These are phyloP conservation scores for Heteronetta atricapilla DNA, from an alignment of 2,113 vertebrate species.

Conservation along the genomic window DNA sequence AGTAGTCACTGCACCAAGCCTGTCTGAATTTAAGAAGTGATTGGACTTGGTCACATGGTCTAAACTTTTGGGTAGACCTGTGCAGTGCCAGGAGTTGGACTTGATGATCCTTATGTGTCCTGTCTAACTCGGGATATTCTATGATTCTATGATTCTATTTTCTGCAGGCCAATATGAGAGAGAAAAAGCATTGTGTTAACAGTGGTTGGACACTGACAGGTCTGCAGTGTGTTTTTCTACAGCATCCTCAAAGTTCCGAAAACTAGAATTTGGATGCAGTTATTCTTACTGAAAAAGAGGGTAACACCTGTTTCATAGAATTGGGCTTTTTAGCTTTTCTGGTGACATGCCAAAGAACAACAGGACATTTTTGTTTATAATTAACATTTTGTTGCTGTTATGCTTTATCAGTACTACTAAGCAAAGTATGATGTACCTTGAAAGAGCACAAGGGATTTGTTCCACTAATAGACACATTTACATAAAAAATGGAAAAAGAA, in stretches of 20 bases:
- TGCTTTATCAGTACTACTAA: not conserved
- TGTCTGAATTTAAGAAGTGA: too few species aligned
- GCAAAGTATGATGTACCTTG: not conserved
- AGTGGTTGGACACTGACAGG: not conserved
- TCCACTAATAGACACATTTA: not conserved
- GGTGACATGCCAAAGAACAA: not conserved
- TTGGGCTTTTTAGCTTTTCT: not conserved
- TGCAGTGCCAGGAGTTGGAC: too few species aligned
- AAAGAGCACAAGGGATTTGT: not conserved
- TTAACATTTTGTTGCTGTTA: not conserved
- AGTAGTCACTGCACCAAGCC: too few species aligned
- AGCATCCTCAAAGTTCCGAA: not conserved
- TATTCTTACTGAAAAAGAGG: not conserved
- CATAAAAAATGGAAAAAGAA: not conserved
- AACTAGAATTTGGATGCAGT: conserved; percentile 3
- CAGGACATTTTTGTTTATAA: conserved; percentile 1
- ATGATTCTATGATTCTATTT: not conserved
- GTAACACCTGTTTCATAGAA: not conserved
- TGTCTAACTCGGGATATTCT: too few species aligned
- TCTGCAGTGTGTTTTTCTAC: conserved; percentile 6
- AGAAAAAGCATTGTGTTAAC: not conserved
- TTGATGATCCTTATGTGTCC: too few species aligned
- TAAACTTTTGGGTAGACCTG: too few species aligned
- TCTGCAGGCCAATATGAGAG: not conserved
- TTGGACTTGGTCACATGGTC: too few species aligned